Percentiles rank a stretch among this genome's conserved stretches.
These are phyloP conservation scores for Apeira syringaria DNA, from an alignment of 2,888 invertebrate genomes.

Conservation along the genomic window DNA sequence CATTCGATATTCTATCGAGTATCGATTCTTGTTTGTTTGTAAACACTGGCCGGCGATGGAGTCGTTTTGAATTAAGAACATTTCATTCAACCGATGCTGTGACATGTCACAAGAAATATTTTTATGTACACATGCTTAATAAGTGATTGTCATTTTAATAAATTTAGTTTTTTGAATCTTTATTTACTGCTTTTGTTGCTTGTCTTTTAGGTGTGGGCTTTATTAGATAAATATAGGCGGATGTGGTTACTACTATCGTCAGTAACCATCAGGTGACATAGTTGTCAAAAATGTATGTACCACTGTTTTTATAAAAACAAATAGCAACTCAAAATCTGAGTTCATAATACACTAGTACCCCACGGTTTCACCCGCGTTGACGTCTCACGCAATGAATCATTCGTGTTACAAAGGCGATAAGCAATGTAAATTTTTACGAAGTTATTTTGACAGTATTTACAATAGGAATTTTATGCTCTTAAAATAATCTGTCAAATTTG, in stretches of 20 bases:
- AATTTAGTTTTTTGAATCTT: not conserved
- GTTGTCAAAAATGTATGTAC: too few relatives aligned
- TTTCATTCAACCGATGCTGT: conserved; percentile 12
- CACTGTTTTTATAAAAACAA: too few relatives aligned
- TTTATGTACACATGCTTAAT: conserved; percentile 4
- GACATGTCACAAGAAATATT: conserved; percentile 3
- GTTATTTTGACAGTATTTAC: too few relatives aligned
- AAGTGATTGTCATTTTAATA: conserved; percentile 2
- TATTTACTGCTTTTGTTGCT: not conserved
- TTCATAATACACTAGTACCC: too few relatives aligned
- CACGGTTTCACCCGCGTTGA: too few relatives aligned
- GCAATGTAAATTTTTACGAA: not conserved
- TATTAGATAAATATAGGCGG: too few relatives aligned
- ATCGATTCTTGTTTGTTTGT: conserved; percentile 16
- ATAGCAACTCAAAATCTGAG: too few relatives aligned
- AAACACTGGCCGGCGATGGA: conserved; percentile 13
- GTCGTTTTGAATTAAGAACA: conserved; percentile 9
- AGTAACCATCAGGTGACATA: too few relatives aligned
- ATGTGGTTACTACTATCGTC: too few relatives aligned
- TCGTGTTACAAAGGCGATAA: conserved; percentile 1
- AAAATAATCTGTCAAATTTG: too few relatives aligned
- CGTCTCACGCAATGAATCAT: conserved; percentile 19
- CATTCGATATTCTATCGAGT: conserved; percentile 34
- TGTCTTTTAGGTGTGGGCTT: too few relatives aligned
- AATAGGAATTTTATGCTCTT: too few relatives aligned